phyloP scores from a whole-genome alignment of 2,797 vertebrate species.

The Schizopygopsis malacanthus region DNA sequence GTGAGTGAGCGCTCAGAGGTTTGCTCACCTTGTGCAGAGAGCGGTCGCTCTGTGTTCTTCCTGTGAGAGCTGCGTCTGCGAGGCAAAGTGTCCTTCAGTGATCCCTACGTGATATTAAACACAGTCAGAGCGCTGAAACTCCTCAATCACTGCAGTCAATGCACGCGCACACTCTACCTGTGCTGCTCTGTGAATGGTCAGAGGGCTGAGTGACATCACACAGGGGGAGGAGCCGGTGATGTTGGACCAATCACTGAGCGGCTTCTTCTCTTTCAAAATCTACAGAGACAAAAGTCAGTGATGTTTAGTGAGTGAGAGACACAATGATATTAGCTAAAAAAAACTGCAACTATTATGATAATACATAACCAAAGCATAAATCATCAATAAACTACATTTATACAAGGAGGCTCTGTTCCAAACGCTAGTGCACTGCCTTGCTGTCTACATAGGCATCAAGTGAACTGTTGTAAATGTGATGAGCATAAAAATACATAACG shows the following conservation, averaged over 20 bases:
- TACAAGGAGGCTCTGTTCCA: too few relatives aligned
- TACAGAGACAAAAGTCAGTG: conserved; percentile 55
- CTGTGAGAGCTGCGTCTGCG: conserved; percentile 79
- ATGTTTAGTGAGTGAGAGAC: conserved; percentile 16
- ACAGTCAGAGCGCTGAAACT: neutral
- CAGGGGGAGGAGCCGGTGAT: conserved; percentile 74
- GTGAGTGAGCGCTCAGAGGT: too few relatives aligned
- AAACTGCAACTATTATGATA: neutral
- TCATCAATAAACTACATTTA: neutral
- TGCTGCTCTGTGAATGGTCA: conserved; percentile 69
- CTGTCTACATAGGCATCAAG: neutral
- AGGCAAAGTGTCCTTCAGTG: conserved; percentile 79
- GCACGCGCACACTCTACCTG: conserved; percentile 66
- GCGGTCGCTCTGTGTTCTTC: conserved; percentile 76
- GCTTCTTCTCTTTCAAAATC: conserved; percentile 81
- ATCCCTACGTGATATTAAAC: conserved; percentile 64
- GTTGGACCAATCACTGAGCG: conserved; percentile 76
- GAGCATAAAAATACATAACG: neutral
- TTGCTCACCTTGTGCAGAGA: conserved; percentile 81
- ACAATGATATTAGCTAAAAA: conserved; percentile 37
- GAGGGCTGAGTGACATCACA: conserved; percentile 78
- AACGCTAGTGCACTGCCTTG: neutral
- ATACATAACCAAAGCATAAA: neutral
- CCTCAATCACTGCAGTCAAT: neutral
- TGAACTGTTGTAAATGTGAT: neutral